Evolutionary conservation across 2,888 invertebrate species (phyloP).

Genomic region (Poecilobothrus nobilitatus): DNA sequence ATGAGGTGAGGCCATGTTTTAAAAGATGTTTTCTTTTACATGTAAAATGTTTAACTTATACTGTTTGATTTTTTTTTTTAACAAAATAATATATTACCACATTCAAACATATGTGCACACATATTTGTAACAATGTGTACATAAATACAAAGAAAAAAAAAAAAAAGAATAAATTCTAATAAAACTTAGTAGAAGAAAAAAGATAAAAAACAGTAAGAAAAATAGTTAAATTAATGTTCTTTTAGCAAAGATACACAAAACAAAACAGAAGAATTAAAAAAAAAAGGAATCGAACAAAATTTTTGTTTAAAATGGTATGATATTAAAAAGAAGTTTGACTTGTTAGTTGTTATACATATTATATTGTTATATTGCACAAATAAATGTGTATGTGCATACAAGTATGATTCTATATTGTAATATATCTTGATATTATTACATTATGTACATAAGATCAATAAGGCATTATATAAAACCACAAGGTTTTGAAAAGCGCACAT

Average conservation of each 20-base stretch:
- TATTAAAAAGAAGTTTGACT: too few species aligned
- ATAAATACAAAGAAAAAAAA: background rate
- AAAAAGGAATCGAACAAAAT: background rate
- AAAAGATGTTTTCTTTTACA: constrained; percentile 20
- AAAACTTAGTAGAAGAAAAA: background rate
- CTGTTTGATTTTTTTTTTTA: background rate
- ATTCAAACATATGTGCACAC: background rate
- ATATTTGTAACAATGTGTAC: background rate
- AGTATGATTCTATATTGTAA: too few species aligned
- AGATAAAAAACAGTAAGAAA: background rate
- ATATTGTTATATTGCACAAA: too few species aligned
- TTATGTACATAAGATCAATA: too few species aligned
- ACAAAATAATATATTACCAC: background rate
- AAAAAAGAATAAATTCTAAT: background rate
- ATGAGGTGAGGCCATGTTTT: constrained; percentile 27
- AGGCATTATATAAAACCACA: too few species aligned
- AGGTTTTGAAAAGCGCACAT: too few species aligned
- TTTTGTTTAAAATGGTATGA: too few species aligned
- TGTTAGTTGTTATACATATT: too few species aligned
- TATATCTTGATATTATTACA: too few species aligned
- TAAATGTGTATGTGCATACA: too few species aligned
- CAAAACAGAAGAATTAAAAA: background rate
- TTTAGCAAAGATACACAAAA: background rate
- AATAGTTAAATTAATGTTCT: background rate
- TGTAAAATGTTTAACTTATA: background rate